A percentile compares a stretch with the other conserved stretches of the same genome.
Evolutionary conservation across 2,797 vertebrate species (phyloP).

Genomic region (Bucorvus abyssinicus): DNA sequence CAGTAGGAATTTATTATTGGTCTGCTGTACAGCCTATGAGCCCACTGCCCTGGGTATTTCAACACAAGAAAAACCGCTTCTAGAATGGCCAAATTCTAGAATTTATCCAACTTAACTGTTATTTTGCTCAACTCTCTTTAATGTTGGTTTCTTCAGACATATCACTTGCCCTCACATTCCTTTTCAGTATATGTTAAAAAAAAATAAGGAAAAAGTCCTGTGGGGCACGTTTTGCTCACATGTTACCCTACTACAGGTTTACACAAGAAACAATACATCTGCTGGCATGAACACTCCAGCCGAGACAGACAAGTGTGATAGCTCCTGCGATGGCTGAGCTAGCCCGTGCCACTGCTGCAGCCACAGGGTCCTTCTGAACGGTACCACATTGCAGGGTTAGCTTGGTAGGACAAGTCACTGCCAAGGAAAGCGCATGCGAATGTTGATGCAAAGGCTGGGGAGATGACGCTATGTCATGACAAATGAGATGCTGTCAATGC

Average conservation of each 20-base stretch:
- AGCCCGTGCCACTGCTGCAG: not conserved
- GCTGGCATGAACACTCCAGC: not conserved
- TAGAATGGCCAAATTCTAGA: not conserved
- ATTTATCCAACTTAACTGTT: not conserved
- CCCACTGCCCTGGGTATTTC: not conserved
- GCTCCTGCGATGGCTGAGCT: not conserved
- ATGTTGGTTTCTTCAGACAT: accelerated
- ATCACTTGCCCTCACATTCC: not conserved
- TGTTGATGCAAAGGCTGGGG: not conserved
- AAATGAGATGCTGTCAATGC: not conserved
- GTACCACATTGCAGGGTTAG: slow-evolving; percentile 2
- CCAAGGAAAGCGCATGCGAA: not conserved
- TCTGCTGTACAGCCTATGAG: not conserved
- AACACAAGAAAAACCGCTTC: not conserved
- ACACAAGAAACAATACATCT: not conserved
- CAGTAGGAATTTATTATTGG: not conserved
- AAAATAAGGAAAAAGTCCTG: not conserved
- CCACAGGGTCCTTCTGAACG: not conserved
- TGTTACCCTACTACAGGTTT: not conserved
- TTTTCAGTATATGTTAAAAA: not conserved
- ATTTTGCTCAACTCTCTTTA: not conserved
- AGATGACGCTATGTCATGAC: not conserved
- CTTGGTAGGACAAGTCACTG: not conserved
- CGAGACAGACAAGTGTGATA: not conserved
- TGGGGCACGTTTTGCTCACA: accelerated